A percentile compares a stretch with the other conserved stretches of the same genome.
Evolutionary conservation across 2,113 vertebrate species (phyloP).

Genomic region (Eira barbara): DNA sequence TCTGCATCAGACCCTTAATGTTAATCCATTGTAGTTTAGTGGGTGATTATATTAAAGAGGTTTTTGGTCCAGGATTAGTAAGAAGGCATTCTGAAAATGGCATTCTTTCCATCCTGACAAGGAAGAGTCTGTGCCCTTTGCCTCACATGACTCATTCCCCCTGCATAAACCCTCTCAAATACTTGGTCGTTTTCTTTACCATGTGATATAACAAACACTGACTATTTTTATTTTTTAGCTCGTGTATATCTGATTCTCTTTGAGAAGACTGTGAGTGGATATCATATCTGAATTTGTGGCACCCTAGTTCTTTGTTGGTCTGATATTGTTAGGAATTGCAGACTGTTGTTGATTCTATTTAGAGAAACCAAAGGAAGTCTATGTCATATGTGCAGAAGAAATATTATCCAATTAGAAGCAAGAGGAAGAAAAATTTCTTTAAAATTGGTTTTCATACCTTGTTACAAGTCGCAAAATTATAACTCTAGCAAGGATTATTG

Average conservation of each 20-base stretch:
- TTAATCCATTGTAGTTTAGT: conserved; percentile 18
- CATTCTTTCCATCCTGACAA: neutral
- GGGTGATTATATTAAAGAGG: conserved; percentile 65
- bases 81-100: conserved; percentile 38
- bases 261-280: neutral
- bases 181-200: neutral
- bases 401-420: neutral
- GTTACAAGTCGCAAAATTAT: neutral
- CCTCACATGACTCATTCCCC: neutral
- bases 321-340: neutral
- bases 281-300: neutral
- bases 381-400: neutral
- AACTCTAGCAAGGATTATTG: neutral
- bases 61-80: conserved; percentile 34
- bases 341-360: neutral
- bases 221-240: neutral
- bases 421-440: neutral
- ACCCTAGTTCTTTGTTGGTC: neutral
- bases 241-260: neutral
- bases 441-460: neutral
- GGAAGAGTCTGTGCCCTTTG: conserved; percentile 20
- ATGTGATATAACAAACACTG: neutral
- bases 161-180: neutral
- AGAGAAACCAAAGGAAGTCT: neutral
- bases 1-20: conserved; percentile 3